Evolutionary conservation across 2,888 invertebrate species (phyloP), one percentile per base, ranked within the genome.

Genomic region (Thysanoteuthis rhombus): DNA sequence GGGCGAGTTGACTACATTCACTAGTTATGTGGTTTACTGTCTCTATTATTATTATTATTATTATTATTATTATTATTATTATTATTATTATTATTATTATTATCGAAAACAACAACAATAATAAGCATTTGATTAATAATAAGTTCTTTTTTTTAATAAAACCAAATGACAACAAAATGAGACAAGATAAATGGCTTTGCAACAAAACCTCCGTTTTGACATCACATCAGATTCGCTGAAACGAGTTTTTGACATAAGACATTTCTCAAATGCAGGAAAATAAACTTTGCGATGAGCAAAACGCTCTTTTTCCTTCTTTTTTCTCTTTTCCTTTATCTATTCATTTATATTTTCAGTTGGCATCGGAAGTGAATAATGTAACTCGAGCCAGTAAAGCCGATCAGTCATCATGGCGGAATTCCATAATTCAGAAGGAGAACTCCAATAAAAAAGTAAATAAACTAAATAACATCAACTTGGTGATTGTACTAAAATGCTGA

Each of bases 171-270:
- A 75, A 75, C 75, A 75, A 75, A 75, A 75, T 75, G 75, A 75
- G 75, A n/a, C 75, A 75, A 75, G 75, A 75, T 75, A 75, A 75
- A 75, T 75, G n/a, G 75, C 75, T 75, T 75, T 75, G 75, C 75
- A 75, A 75, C 75, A 75, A 75, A 75, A 75, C 36, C 75, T 75
- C 75, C 75, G 75, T 75, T 75, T 75, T 75, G 75, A 75, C 75
- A 75, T 75, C 75, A 75, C 75, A 75, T 75, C 75, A 75, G 75
- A 75, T 75, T 75, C 75, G 75, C 75, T 75, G 75, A 75, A 75
- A 75, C 75, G 75, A 75, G n/a, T 75, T 75, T 75, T 75, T 75
- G 75, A 75, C 75, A 75, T 75, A 75, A 75, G 75, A 75, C 75
- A 75, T 75, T 75, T 75, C 75, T 75, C 75, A 75, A 75, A 75